phyloP scores from a whole-genome alignment of 2,888 invertebrate genomes.

The Oscheius sp. region DNA sequence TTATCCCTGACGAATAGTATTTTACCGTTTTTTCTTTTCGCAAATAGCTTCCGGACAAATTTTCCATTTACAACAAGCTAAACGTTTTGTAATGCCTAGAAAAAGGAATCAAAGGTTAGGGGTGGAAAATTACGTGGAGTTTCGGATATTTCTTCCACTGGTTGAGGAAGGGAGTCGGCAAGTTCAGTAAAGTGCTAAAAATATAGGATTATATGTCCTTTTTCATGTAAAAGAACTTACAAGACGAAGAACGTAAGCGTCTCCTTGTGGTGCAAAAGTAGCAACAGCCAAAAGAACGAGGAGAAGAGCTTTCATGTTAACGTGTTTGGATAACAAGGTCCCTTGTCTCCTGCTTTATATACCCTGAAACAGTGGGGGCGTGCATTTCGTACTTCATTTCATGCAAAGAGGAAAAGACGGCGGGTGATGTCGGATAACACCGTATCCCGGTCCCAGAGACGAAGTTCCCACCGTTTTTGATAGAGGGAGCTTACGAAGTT shows the following conservation, averaged over 20 bases:
- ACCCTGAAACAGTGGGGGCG: not conserved
- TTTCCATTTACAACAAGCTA: conserved; percentile 10
- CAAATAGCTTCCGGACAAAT: not conserved
- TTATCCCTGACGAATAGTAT: no score
- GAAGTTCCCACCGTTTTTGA: no score
- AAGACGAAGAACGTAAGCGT: not conserved
- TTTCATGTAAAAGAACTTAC: not conserved
- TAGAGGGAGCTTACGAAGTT: no score
- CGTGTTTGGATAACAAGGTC: not conserved
- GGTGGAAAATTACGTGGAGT: no score
- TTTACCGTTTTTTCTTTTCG: conserved; percentile 2
- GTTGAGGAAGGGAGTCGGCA: no score
- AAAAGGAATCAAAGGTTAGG: no score
- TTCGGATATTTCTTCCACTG: no score
- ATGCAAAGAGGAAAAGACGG: not conserved
- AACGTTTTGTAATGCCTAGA: not conserved
- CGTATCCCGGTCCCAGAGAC: not conserved
- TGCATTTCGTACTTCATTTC: not conserved
- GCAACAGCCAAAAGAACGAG: not conserved
- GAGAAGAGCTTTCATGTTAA: not conserved
- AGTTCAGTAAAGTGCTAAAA: not conserved
- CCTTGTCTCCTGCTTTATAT: not conserved
- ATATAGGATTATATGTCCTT: not conserved
- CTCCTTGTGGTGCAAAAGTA: not conserved
- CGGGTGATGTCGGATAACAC: not conserved